These are phyloP conservation scores for Thalassoma bifasciatum DNA, from an alignment of 2,113 vertebrate genomes.

Conservation along the genomic window DNA sequence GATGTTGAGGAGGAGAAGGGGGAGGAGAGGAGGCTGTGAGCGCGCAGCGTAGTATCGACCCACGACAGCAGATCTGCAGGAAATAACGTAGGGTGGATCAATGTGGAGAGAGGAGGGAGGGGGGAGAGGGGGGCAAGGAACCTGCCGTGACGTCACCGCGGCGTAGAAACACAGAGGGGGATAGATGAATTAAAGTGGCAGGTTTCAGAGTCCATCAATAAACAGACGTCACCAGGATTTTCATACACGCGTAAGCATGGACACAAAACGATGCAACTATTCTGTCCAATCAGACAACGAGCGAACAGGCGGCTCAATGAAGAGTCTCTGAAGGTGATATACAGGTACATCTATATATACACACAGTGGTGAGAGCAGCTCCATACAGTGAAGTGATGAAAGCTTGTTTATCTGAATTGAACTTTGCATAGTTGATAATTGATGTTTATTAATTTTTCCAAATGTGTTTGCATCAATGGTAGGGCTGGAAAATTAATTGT, in stretches of 20 bases:
- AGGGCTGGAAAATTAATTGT: no score
- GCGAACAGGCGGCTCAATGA: background rate
- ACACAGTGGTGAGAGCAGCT: no score
- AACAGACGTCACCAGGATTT: slow-evolving; percentile 26
- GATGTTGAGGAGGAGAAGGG: slow-evolving; percentile 17
- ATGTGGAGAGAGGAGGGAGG: background rate
- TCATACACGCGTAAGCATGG: background rate
- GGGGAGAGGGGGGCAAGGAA: background rate
- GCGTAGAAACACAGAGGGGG: background rate
- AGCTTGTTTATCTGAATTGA: no score
- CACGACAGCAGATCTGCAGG: slow-evolving; percentile 46
- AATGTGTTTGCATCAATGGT: no score
- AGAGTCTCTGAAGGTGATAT: background rate
- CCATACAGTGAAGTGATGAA: no score
- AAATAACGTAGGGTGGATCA: slow-evolving; percentile 31
- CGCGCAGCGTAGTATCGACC: slow-evolving; percentile 30
- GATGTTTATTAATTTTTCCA: no score
- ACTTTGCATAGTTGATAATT: no score
- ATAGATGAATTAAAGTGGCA: background rate
- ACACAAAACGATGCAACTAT: background rate
- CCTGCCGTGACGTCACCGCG: slow-evolving; percentile 55
- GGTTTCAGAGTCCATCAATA: background rate
- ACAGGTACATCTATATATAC: no score
- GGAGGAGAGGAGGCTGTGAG: background rate
- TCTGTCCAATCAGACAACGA: background rate